Percentiles rank a stretch among this genome's conserved stretches.
These are phyloP conservation scores for Chelonia mydas DNA, from an alignment of 2,797 vertebrate genomes.

Conservation along the genomic window DNA sequence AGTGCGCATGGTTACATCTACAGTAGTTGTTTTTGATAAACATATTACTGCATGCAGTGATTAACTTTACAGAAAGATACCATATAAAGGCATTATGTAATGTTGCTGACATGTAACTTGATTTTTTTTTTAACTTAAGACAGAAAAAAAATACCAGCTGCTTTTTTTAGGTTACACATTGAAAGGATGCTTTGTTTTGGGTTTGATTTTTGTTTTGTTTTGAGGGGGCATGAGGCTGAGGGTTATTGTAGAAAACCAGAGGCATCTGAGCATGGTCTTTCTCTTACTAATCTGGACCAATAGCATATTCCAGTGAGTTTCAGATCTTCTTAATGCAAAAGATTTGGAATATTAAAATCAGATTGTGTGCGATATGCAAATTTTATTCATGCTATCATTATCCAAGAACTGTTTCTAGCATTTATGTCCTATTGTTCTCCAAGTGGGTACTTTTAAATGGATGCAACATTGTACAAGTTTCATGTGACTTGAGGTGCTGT, in stretches of 20 bases:
- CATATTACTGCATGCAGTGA: background rate
- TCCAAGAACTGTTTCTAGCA: background rate
- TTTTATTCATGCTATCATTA: background rate
- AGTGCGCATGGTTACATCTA: fast-evolving
- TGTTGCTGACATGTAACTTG: fast-evolving
- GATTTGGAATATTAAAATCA: background rate
- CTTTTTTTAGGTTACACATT: background rate
- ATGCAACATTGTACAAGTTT: background rate
- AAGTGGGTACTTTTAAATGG: background rate
- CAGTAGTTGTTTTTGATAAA: background rate
- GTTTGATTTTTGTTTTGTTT: background rate
- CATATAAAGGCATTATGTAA: background rate
- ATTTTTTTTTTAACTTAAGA: background rate
- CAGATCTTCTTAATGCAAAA: background rate
- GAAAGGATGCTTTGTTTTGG: background rate
- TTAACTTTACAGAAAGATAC: background rate
- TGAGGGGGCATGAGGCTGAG: background rate
- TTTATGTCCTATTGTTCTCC: background rate
- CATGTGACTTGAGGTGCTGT: background rate
- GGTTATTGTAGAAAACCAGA: background rate
- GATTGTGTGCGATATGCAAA: no score
- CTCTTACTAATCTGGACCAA: background rate
- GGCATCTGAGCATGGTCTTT: background rate
- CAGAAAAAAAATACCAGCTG: background rate
- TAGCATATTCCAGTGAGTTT: background rate